These are phyloP conservation scores for Peromyscus aztecus DNA, from an alignment of 2,797 vertebrate species.

Conservation along the genomic window DNA sequence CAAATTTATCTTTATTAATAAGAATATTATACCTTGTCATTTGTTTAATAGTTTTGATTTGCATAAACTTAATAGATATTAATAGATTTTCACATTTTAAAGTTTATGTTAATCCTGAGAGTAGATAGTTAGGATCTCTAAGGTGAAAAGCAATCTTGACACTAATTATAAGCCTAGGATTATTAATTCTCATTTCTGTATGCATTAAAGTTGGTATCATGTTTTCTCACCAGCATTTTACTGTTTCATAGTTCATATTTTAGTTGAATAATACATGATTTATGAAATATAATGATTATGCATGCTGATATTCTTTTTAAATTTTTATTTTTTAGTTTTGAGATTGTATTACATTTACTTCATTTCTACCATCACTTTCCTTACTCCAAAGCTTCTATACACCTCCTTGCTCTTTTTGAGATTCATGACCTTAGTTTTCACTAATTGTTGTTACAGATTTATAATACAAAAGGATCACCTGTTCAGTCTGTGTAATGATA, in stretches of 20 bases:
- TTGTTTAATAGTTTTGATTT: constrained; percentile 1
- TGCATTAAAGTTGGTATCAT: neutral
- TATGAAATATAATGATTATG: neutral
- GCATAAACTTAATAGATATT: neutral
- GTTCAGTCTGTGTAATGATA: neutral
- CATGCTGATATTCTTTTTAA: neutral
- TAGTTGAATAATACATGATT: neutral
- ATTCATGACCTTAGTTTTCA: neutral
- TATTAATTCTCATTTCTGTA: neutral
- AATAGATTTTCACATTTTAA: neutral
- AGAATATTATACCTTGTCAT: neutral
- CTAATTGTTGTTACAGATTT: neutral
- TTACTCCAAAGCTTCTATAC: neutral
- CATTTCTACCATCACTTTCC: neutral
- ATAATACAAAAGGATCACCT: neutral
- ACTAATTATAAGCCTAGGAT: neutral
- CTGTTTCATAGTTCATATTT: neutral
- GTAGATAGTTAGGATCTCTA: neutral
- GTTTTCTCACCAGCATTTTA: neutral
- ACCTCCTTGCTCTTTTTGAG: neutral
- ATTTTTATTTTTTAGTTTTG: neutral
- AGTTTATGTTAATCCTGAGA: neutral
- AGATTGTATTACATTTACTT: neutral
- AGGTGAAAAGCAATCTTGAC: neutral
- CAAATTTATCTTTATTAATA: neutral